Conservation (phyloP, 2,113 vertebrate species). For the Spermophilus dauricus region DNA sequence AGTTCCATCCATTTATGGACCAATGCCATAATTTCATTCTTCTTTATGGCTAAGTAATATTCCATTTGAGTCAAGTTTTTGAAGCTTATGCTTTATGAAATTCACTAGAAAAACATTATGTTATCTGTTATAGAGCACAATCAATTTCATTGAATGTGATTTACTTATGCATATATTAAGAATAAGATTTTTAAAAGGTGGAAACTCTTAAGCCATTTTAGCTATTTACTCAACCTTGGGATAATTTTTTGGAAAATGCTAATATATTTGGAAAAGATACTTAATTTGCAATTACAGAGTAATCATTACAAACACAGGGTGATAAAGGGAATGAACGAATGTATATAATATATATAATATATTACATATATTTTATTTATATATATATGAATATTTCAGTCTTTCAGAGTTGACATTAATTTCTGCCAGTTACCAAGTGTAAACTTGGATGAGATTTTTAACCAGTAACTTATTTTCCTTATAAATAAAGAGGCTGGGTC, state of each 20-base stretch:
- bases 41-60: no score
- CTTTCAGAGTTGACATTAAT: background rate
- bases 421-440: background rate
- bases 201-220: background rate
- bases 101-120: background rate
- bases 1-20: no score
- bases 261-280: background rate
- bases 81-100: background rate
- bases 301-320: background rate
- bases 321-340: background rate
- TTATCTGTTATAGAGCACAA: background rate
- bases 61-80: background rate
- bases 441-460: slow-evolving; percentile 5
- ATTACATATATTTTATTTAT: background rate
- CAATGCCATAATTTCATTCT: no score
- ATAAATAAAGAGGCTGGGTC: background rate
- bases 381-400: no score
- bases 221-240: background rate
- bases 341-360: no score
- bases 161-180: background rate
- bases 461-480: background rate
- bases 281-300: background rate
- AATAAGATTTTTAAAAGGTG: background rate
- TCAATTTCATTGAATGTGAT: background rate
- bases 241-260: background rate